phyloP scores from a whole-genome alignment of 1,140 invertebrate genomes.

The Macrostomum lignano region DNA sequence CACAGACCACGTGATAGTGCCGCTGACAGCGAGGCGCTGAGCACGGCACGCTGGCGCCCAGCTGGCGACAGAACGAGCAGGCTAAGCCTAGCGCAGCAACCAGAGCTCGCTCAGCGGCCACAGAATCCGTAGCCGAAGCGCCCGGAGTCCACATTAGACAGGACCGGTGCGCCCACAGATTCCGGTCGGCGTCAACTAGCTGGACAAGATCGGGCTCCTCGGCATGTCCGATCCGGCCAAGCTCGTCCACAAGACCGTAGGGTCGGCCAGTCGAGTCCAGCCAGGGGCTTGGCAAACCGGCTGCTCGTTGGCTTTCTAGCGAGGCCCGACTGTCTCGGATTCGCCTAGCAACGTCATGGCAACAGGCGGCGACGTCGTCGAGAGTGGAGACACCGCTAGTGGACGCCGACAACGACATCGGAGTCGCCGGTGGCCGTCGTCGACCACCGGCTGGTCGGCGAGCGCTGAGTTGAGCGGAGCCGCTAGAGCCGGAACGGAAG shows the following conservation, averaged over 20 bases:
- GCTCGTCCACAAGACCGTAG: constrained; percentile 2
- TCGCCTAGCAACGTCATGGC: not conserved
- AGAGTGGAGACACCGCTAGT: too few species aligned
- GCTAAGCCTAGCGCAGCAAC: constrained; percentile 21
- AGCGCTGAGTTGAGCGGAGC: too few species aligned
- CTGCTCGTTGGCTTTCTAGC: too few species aligned
- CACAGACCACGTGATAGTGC: constrained; percentile 42
- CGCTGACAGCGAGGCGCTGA: constrained; percentile 32
- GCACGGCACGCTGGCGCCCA: constrained; percentile 56
- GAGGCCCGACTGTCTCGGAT: constrained; percentile 1
- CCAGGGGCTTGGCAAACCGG: not conserved
- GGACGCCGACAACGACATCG: too few species aligned
- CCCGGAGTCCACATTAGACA: constrained; percentile 54
- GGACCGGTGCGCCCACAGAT: constrained; percentile 48
- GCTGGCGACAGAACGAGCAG: constrained; percentile 29
- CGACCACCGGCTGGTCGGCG: too few species aligned
- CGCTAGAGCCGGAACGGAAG: too few species aligned
- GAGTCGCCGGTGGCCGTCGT: too few species aligned
- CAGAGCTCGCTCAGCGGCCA: constrained; percentile 28
- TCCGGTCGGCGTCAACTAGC: not conserved
- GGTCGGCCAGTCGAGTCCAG: not conserved
- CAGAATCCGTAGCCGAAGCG: constrained; percentile 30
- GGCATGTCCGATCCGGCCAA: constrained; percentile 11
- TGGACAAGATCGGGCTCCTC: too few species aligned
- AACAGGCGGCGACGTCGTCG: not conserved